Evolutionary conservation across 1,140 invertebrate species (phyloP), one percentile per base, ranked within the genome.

Genomic region (Temnothorax longispinosus): DNA sequence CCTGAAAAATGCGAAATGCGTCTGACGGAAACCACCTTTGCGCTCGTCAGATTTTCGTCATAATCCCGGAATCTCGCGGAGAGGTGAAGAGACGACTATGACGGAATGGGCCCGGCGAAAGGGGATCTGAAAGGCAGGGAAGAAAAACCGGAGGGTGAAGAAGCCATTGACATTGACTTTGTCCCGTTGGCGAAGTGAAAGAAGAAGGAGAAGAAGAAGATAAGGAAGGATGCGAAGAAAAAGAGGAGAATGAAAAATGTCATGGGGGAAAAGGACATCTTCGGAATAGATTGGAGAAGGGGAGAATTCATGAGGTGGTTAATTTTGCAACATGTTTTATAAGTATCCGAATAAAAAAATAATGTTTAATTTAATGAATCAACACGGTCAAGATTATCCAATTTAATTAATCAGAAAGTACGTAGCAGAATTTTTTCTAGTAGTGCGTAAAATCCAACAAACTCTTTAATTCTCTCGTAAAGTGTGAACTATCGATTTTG

Each of bases 161-260:
- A 32, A 87, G 52, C 52, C 88, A 88, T 86, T 89, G 88, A 88
- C 88, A 89, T 89, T 89, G 88, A 88, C 88, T 89, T 88, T 88
- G 62, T 60, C 32, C 56, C 47, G 18, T 72, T 38, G 47, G 41
- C 2, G 54, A 27, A 81, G 32, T 47, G 47, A 35, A 54, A 65
- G 44, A 8, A n/a, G 32, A 54, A 71, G 27, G 1, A 27, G 62
- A 38, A 80, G 11, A 13, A 41, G 21, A 72, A 11, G n/a, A 1
- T 8, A 64, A 47, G 10, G 13, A 7, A 32, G 41, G n/a, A 41
- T 27, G 18, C 10, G n/a, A 10, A 10, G 5, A 18, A n/a, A 50
- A 54, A 35, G 35, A 60, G 54, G 15, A 60, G 13, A 32, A n/a
- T n/a, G 44, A 69, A 69, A 86, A 71, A 58, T 85, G 60, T 80